These are phyloP conservation scores for Drosophila teissieri DNA, from an alignment of 1,140 invertebrate genomes.

Conservation along the genomic window DNA sequence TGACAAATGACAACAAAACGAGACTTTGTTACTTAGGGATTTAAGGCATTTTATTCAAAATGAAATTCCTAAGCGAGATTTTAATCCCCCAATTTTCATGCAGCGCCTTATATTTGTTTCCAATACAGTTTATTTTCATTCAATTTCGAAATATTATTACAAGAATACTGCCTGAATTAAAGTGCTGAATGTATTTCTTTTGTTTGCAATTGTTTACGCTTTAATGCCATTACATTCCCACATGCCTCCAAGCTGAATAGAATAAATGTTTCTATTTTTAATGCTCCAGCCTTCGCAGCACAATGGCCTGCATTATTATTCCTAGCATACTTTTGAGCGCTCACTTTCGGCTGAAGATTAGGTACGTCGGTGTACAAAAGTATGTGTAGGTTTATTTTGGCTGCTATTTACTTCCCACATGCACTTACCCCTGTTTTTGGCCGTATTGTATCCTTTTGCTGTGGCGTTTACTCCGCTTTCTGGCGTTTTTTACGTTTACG, in stretches of 20 bases:
- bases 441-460: conserved; percentile 58
- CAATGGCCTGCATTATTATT: conserved; percentile 9
- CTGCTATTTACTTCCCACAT: conserved; percentile 32
- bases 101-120: not conserved
- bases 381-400: conserved; percentile 27
- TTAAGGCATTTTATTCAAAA: no score
- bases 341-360: not conserved
- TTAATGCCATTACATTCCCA: not conserved
- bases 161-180: not conserved
- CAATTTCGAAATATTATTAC: not conserved
- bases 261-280: conserved; percentile 14
- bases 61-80: no score
- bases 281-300: not conserved
- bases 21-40: no score
- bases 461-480: conserved; percentile 57
- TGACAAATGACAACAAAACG: no score
- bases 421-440: conserved; percentile 58
- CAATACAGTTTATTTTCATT: not conserved
- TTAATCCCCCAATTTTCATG: not conserved
- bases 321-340: conserved; percentile 8
- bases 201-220: conserved; percentile 5
- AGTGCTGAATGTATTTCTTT: not conserved
- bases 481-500: conserved; percentile 69
- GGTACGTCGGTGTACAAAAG: not conserved
- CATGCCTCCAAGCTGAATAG: not conserved